Evolutionary conservation across 1,140 invertebrate genomes (phyloP).

Genomic region (Lepidurus couesii): DNA sequence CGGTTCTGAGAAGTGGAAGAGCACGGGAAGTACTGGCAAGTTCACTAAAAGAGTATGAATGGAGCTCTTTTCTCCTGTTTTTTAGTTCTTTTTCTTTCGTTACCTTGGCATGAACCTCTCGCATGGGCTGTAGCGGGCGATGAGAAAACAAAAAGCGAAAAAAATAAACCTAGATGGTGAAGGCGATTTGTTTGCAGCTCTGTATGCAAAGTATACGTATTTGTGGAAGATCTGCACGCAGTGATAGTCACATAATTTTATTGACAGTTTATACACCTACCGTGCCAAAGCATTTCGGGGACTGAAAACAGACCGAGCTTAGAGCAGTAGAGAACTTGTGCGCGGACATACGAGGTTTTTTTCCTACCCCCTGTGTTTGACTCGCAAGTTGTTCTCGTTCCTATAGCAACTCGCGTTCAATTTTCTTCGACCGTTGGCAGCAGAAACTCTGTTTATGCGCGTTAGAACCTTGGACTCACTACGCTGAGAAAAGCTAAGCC

Average conservation of each 20-base stretch:
- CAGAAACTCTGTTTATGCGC: background rate
- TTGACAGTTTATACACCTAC: slow-evolving; percentile 2
- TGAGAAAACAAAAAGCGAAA: background rate
- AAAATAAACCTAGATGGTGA: background rate
- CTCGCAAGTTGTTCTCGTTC: slow-evolving; percentile 2
- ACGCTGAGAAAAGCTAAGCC: background rate
- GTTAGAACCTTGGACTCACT: background rate
- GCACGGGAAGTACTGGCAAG: background rate
- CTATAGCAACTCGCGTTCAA: background rate
- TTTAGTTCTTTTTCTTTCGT: background rate
- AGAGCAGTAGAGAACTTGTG: background rate
- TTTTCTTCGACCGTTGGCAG: background rate
- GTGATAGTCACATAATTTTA: background rate
- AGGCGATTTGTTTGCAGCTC: background rate
- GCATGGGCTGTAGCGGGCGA: background rate
- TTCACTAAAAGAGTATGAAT: background rate
- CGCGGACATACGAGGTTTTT: slow-evolving; percentile 2
- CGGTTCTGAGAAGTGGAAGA: background rate
- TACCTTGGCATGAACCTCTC: slow-evolving; percentile 13
- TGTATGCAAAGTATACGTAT: too few species aligned
- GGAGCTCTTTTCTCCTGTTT: background rate
- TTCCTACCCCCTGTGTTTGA: background rate
- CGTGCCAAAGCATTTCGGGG: background rate
- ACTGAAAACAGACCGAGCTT: slow-evolving; percentile 18
- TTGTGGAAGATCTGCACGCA: background rate